These are phyloP conservation scores for Penaeus japonicus DNA, from an alignment of 1,140 invertebrate genomes.

Conservation along the genomic window DNA sequence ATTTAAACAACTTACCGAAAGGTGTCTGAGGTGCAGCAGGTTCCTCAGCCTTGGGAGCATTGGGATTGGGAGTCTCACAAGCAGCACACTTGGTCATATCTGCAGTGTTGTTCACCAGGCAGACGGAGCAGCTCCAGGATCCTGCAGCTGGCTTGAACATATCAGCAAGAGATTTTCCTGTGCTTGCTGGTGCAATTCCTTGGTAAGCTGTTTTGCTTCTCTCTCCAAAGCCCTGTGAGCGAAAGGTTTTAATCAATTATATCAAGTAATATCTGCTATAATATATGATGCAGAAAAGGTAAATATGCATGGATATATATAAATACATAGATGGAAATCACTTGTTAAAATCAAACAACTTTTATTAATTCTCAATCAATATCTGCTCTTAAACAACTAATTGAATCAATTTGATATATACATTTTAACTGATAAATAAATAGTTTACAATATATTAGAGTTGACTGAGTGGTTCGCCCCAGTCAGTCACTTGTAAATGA, in stretches of 20 bases:
- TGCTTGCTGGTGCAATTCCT: slow-evolving; percentile 29
- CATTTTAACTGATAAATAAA: too few relatives aligned
- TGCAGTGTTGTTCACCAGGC: slow-evolving; percentile 65
- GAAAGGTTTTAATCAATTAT: neutral
- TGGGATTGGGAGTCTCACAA: slow-evolving; percentile 68
- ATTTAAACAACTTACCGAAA: slow-evolving; percentile 20
- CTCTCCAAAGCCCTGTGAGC: neutral
- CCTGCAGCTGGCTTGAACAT: slow-evolving; percentile 64
- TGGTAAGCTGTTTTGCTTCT: neutral
- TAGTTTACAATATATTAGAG: too few relatives aligned
- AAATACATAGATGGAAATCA: too few relatives aligned
- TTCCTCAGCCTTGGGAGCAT: slow-evolving; percentile 32
- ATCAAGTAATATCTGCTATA: neutral
- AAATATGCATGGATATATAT: too few relatives aligned
- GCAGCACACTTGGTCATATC: slow-evolving; percentile 67
- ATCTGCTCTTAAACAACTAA: too few relatives aligned
- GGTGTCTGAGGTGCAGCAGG: neutral
- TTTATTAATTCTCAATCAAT: too few relatives aligned
- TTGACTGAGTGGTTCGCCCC: too few relatives aligned
- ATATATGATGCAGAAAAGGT: neutral
- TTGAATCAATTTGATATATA: too few relatives aligned
- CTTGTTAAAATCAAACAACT: too few relatives aligned
- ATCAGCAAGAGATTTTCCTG: slow-evolving; percentile 55
- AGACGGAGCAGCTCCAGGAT: slow-evolving; percentile 68
- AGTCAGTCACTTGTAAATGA: too few relatives aligned